Percentiles rank a stretch among this genome's conserved stretches.
Conservation (phyloP, 2,113 vertebrate genomes). For the Zootoca vivipara region DNA sequence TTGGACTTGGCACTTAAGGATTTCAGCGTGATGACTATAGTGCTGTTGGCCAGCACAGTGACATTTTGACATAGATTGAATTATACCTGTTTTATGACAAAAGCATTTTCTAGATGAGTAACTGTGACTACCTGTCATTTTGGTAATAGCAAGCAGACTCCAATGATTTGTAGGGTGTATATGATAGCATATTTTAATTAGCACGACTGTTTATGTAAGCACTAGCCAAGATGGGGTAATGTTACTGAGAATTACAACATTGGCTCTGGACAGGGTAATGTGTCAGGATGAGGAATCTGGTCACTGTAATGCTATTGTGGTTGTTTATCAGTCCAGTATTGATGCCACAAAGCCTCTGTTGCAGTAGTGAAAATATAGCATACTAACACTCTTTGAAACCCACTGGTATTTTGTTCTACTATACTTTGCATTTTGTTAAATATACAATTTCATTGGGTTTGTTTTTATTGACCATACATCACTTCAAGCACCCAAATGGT, state of each 20-base stretch:
- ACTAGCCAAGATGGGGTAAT: background rate
- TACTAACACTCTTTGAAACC: background rate
- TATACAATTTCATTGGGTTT: background rate
- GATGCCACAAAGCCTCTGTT: background rate
- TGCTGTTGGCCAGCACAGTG: background rate
- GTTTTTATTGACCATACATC: background rate
- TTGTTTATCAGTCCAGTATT: background rate
- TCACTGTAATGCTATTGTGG: too few species aligned
- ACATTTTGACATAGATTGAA: background rate
- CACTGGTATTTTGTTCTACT: background rate
- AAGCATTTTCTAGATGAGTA: constrained; percentile 21
- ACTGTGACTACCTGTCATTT: background rate
- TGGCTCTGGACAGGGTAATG: constrained; percentile 2
- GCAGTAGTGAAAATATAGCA: background rate
- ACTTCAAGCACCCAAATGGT: background rate
- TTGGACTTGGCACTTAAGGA: background rate
- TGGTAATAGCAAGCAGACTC: background rate
- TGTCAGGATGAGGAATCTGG: constrained; percentile 18
- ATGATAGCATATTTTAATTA: background rate
- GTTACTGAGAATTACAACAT: constrained; percentile 4
- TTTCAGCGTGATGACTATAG: rapidly evolving
- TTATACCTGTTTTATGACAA: background rate
- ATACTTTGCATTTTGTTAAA: background rate
- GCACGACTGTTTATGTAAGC: background rate
- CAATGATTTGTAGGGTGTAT: background rate